phyloP scores from a whole-genome alignment of 64 coral and sea anemone genomes.

The Montipora sp. region DNA sequence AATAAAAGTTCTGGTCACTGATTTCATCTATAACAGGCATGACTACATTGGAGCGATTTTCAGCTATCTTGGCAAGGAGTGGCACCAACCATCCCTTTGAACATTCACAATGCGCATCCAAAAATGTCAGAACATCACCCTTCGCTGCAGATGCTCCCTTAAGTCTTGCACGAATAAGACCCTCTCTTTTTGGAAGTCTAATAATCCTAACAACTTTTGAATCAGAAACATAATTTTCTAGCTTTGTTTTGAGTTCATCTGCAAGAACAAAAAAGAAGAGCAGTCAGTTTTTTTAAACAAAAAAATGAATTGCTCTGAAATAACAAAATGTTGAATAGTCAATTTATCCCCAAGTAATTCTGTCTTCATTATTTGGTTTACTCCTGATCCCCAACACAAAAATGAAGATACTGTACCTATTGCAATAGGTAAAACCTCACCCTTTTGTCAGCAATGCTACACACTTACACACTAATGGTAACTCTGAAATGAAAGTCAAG shows the following conservation, averaged over 20 bases:
- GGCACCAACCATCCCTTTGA: constrained; percentile 96
- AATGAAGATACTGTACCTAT: too few species aligned
- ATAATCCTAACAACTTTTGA: constrained; percentile 84
- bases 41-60: constrained; percentile 97
- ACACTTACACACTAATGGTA: too few species aligned
- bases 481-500: too few species aligned
- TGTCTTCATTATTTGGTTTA: too few species aligned
- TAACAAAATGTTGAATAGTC: too few species aligned
- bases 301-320: not conserved
- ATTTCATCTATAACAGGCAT: constrained; percentile 99
- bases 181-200: constrained; percentile 82
- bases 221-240: constrained; percentile 90
- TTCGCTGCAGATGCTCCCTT: constrained; percentile 85
- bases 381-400: too few species aligned
- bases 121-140: constrained; percentile 90
- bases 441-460: too few species aligned
- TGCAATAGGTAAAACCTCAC: too few species aligned
- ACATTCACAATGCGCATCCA: constrained; percentile 98
- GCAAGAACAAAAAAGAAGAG: constrained; percentile 18
- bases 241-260: constrained; percentile 97
- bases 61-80: constrained; percentile 84
- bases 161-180: constrained; percentile 94
- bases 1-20: constrained; percentile 97
- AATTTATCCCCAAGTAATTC: too few species aligned
- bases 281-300: not conserved